A percentile compares a stretch with the other conserved stretches of the same genome.
These are phyloP conservation scores for Lasius fuliginosus DNA, from an alignment of 2,888 invertebrate species.

Conservation along the genomic window DNA sequence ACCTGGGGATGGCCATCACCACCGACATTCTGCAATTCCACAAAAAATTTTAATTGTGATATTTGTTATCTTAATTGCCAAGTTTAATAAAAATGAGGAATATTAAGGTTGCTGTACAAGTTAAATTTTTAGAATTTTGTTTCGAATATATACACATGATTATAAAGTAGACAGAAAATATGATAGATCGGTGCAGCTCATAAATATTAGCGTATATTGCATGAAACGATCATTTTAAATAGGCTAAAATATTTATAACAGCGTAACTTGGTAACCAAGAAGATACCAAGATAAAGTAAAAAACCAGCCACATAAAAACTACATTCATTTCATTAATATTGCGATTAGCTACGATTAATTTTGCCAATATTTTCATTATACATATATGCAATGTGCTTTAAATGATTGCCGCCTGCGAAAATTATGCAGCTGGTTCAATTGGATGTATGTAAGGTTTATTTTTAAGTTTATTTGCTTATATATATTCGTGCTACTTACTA, in stretches of 20 bases:
- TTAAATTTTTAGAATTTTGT: not conserved
- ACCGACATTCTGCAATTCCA: constrained; percentile 92
- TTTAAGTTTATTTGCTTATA: not conserved
- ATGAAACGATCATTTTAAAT: not conserved
- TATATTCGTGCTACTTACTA: constrained; percentile 56
- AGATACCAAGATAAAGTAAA: not conserved
- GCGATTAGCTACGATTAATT: not conserved
- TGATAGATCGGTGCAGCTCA: not conserved
- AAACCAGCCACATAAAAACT: not conserved
- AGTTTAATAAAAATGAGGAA: constrained; percentile 17
- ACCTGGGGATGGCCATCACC: constrained; percentile 94
- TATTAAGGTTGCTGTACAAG: not conserved
- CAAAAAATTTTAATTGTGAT: constrained; percentile 2
- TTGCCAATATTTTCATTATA: not conserved
- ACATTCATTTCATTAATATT: not conserved
- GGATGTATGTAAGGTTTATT: not conserved
- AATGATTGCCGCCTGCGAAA: not conserved
- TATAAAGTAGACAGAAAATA: not conserved
- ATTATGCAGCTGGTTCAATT: constrained; percentile 10
- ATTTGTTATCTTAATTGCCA: constrained; percentile 59
- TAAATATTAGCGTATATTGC: not conserved
- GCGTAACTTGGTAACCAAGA: not conserved
- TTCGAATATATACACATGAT: not conserved
- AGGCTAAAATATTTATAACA: not conserved
- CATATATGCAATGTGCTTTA: not conserved